Base-by-base conservation (phyloP, 1,140 invertebrate genomes). In the Helicorthomorpha holstii region DNA sequence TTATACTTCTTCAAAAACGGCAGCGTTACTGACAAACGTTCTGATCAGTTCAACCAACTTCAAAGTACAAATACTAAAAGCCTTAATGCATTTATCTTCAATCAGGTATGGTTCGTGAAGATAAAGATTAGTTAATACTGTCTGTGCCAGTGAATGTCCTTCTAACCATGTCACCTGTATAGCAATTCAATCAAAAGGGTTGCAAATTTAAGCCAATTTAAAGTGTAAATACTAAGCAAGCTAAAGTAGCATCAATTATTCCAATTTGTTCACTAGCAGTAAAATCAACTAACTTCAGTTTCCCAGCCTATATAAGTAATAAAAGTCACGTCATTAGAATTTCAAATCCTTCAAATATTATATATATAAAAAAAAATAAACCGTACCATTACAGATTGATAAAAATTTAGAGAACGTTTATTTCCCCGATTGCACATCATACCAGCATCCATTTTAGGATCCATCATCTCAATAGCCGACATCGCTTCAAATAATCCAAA, bases 401-500 rank as follows among this genome's bases (percentile, higher is more conserved):
- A 79, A 64, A 96, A 90, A 50, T 80, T 90, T n/a, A 89, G 75
- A 29, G 88, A 80, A 65, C 86, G 80, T 60, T 83, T 79, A 64
- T 64, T 54, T 60, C 64, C 59, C 62, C 85, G 75, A 68, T 96
- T 95, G 64, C 90, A 94, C 57, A 91, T 67, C 91, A 98, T 96
- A 23, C 93, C 93, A 42, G 91, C 91, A 75, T 98, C 94, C 94
- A 98, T 98, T 76, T 98, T 98, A 1, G 92, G 91, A 69, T 98
- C 93, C 93, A 97, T 97, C 87, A 98, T 95, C 69, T 97, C 94
- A 63, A 98, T 97, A 0, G 94, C 94, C 10, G 91, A 95, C 94
- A 98, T 98, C 0, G 93, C 93, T 69, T 98, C 94, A 74, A 95
- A 95, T 21, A 97, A 69, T 1, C 90, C 90, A 77, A 98, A 74